Evolutionary conservation across 2,888 invertebrate species (phyloP), one percentile per base, ranked within the genome.

Genomic region (Sipha maydis): DNA sequence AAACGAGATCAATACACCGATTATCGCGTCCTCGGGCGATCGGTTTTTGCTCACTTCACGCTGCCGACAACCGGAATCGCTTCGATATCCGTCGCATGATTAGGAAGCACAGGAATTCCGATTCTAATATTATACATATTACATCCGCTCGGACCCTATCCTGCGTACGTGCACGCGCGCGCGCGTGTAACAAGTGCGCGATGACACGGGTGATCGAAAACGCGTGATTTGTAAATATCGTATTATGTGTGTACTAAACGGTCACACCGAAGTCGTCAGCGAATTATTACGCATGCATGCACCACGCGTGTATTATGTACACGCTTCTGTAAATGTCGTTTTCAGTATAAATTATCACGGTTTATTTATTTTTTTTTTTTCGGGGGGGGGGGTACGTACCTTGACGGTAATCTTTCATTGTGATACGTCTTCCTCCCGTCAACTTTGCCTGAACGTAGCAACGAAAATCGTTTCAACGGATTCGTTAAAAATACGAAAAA

Each of bases 31-130:
- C 48, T 83, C 21, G 19, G 83, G 80, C 28, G 80, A 38, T n/a
- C 34, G 19, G 28, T 28, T 41, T 80, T 34, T 80, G 38, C 34
- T 2, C 34, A 34, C 2, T 4, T 3, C 34, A 82, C 67, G 41
- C 11, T 28, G 14, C 28, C 80, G 56, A 28, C 11, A 83, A 71
- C 83, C 83, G 83, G 69, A 71, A 83, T 83, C 41, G 69, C 67
- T 28, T 80, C n/a, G 38, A 69, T 69, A 71, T 71, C 71, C 48
- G 83, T 48, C 28, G 48, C 25, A 3, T 61, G 25, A 61, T 61
- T 61, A 25, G 61, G 31, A 25, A 61, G 25, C 25, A 21, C 17
- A 14, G 69, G 48, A 83, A 82, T 80, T 28, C 28, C 38, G 67
- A 80, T 67, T 67, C 2, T 48, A 48, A 48, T 48, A 48, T 48